These are phyloP conservation scores for Chirona hameri DNA, from an alignment of 2,888 invertebrate genomes.

Conservation along the genomic window DNA sequence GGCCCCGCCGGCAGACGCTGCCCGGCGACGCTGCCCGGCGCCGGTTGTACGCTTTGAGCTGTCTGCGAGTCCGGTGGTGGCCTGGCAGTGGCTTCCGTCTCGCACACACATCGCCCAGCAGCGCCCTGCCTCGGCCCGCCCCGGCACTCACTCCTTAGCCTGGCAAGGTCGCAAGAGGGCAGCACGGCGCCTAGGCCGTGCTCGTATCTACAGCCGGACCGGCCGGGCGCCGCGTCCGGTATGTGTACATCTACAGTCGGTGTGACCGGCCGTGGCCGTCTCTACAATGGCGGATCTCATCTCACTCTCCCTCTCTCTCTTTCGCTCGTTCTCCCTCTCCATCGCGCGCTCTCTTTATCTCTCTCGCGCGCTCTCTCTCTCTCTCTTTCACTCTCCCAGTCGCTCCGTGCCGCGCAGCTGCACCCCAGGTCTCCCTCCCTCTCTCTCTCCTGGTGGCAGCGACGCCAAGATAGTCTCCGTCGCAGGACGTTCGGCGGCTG, in stretches of 20 bases:
- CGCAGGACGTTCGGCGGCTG: too few species aligned
- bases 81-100: not conserved
- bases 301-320: not conserved
- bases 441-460: too few species aligned
- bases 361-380: too few species aligned
- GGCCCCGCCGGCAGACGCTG: not conserved
- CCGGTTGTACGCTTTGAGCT: constrained; percentile 3
- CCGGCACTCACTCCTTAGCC: constrained; percentile 78
- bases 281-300: too few species aligned
- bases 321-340: not conserved
- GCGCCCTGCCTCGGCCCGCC: constrained; percentile 47
- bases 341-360: not conserved
- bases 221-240: not conserved
- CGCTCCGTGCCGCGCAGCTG: too few species aligned
- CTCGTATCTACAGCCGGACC: not conserved
- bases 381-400: too few species aligned
- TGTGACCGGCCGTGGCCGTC: too few species aligned
- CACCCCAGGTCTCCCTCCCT: too few species aligned
- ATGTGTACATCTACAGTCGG: not conserved
- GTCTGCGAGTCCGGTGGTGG: not conserved
- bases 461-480: too few species aligned
- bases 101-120: too few species aligned
- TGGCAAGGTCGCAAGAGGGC: constrained; percentile 53
- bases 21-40: not conserved
- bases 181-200: constrained; percentile 40